phyloP scores from a whole-genome alignment of 2,113 vertebrate genomes.

The Blennius ocellaris region DNA sequence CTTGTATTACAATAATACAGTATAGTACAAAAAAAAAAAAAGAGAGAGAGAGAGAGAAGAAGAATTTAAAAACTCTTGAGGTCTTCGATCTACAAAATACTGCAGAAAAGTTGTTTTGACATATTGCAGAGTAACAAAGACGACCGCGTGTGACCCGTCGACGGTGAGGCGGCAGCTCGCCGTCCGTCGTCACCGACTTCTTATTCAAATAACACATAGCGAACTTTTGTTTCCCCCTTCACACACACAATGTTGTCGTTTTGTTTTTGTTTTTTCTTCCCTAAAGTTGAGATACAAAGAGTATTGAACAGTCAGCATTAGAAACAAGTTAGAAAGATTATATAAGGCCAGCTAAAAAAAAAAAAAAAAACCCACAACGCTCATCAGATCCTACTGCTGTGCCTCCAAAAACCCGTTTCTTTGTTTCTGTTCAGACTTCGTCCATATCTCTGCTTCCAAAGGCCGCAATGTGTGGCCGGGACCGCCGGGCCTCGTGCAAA shows the following conservation, averaged over 20 bases:
- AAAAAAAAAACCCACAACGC: constrained; percentile 72
- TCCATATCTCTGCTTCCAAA: constrained; percentile 51
- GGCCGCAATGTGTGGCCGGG: background rate
- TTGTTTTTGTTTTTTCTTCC: too few species aligned
- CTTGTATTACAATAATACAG: constrained; percentile 57
- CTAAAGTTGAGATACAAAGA: constrained; percentile 82
- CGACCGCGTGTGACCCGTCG: constrained; percentile 77
- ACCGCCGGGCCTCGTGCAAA: constrained; percentile 25
- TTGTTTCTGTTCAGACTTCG: constrained; percentile 55
- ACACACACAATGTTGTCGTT: constrained; percentile 51
- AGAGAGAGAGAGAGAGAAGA: too few species aligned
- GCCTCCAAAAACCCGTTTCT: constrained; percentile 43
- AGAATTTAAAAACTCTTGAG: constrained; percentile 72
- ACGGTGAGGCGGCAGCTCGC: constrained; percentile 65
- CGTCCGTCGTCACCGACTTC: constrained; percentile 71
- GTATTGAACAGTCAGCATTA: constrained; percentile 86
- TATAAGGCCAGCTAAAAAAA: constrained; percentile 82
- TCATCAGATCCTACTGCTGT: constrained; percentile 54
- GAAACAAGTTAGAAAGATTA: constrained; percentile 84
- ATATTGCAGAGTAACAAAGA: constrained; percentile 86
- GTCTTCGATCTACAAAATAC: constrained; percentile 81
- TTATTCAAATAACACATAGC: constrained; percentile 74
- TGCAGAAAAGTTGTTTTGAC: constrained; percentile 76
- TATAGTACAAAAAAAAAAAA: constrained; percentile 85
- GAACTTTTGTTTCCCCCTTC: constrained; percentile 38